Evolutionary conservation across 2,113 vertebrate genomes (phyloP).

Genomic region (Arizona elegans): DNA sequence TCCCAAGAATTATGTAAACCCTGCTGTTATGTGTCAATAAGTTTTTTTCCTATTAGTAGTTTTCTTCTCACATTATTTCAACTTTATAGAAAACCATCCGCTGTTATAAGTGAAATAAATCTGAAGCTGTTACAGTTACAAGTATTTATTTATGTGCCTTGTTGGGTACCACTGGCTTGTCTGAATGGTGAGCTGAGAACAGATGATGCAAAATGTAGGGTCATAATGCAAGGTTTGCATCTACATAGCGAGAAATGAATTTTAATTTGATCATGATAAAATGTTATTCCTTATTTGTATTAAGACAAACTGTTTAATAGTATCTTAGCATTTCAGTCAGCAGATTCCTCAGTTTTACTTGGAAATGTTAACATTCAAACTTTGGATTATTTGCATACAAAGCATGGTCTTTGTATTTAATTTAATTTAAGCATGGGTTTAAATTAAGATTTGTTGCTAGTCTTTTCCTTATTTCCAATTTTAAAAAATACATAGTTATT

Average conservation of each 20-base stretch:
- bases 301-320: not conserved
- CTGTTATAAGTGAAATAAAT: not conserved
- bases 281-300: not conserved
- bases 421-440: not conserved
- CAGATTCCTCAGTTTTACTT: not conserved
- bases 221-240: not conserved
- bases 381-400: not conserved
- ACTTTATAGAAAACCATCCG: not conserved
- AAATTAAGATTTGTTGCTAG: not conserved
- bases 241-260: not conserved
- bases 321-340: not conserved
- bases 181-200: not conserved
- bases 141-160: not conserved
- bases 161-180: not conserved
- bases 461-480: not conserved
- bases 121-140: not conserved
- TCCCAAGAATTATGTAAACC: not conserved
- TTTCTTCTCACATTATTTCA: not conserved
- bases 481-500: not conserved
- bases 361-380: not conserved
- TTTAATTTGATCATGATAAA: not conserved
- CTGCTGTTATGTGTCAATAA: not conserved
- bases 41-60: too few species aligned
- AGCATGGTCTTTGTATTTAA: not conserved
- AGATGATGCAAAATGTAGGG: not conserved